Evolutionary conservation across 2,888 invertebrate species (phyloP).

Genomic region (Caenorhabditis doughertyi): DNA sequence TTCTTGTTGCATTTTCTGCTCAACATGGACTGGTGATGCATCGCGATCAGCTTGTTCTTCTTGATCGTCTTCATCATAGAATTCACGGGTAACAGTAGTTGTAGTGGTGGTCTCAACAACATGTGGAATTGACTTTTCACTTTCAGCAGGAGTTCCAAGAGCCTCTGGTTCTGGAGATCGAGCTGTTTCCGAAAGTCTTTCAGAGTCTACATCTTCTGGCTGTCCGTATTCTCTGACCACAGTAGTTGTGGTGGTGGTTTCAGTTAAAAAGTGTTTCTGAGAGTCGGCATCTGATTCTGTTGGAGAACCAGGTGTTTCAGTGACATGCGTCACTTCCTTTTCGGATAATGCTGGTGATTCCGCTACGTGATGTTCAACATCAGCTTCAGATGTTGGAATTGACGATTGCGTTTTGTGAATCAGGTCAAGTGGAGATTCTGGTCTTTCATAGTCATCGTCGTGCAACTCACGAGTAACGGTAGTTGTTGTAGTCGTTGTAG

Average conservation of each 20-base stretch:
- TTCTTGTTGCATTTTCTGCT: not conserved
- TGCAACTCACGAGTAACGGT: constrained; percentile 33
- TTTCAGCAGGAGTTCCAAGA: constrained; percentile 6
- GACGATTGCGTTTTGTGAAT: not conserved
- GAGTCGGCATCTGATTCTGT: not conserved
- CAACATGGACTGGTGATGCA: not conserved
- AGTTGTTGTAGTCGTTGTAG: constrained; percentile 37
- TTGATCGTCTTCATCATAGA: not conserved
- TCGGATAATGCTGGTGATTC: constrained; percentile 31
- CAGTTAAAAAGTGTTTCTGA: constrained; percentile 10
- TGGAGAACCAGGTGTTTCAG: constrained; percentile 15
- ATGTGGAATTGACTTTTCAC: constrained; percentile 14
- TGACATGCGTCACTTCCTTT: constrained; percentile 5
- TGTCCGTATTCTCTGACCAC: constrained; percentile 17
- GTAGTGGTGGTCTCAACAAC: constrained; percentile 25
- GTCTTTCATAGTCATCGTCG: constrained; percentile 14
- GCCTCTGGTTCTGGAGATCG: constrained; percentile 19
- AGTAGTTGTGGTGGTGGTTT: constrained; percentile 39
- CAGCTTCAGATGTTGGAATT: not conserved
- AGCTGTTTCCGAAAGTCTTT: constrained; percentile 20
- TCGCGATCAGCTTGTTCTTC: not conserved
- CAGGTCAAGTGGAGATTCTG: not conserved
- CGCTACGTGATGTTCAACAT: not conserved
- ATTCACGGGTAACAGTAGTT: constrained; percentile 22
- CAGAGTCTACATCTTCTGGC: constrained; percentile 18